Evolutionary conservation across 2,797 vertebrate genomes (phyloP).

Genomic region (Pempheris klunzingeri): DNA sequence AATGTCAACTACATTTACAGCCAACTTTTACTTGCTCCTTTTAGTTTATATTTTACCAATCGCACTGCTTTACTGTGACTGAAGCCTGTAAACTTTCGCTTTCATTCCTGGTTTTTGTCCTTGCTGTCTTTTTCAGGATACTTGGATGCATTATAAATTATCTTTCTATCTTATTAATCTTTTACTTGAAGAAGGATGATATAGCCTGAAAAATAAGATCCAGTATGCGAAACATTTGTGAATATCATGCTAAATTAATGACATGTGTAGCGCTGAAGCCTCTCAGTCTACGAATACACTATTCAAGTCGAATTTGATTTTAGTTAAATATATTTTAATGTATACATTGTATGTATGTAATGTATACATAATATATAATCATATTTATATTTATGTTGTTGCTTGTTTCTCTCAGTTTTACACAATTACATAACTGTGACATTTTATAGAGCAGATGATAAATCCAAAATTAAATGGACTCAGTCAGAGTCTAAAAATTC

Average conservation of each 20-base stretch:
- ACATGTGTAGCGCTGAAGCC: background rate
- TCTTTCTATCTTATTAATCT: too few relatives aligned
- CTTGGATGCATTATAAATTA: background rate
- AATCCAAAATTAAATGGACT: background rate
- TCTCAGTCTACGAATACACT: too few relatives aligned
- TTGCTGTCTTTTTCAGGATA: background rate
- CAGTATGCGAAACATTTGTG: background rate
- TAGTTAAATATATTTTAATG: too few relatives aligned
- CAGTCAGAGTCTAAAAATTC: too few relatives aligned
- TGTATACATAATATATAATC: too few relatives aligned
- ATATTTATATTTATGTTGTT: too few relatives aligned
- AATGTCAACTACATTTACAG: background rate
- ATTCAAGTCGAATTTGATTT: too few relatives aligned
- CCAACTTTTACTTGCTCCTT: background rate
- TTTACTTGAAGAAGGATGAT: background rate
- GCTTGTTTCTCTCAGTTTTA: too few relatives aligned
- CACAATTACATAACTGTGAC: too few relatives aligned
- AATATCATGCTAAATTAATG: too few relatives aligned
- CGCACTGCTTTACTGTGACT: background rate
- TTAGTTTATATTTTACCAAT: background rate
- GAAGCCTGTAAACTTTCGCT: background rate
- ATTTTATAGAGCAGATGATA: background rate
- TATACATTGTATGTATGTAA: too few relatives aligned
- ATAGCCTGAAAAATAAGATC: background rate
- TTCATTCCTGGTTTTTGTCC: background rate